Conservation (phyloP, 2,113 vertebrate species). For the Marmota monax region DNA sequence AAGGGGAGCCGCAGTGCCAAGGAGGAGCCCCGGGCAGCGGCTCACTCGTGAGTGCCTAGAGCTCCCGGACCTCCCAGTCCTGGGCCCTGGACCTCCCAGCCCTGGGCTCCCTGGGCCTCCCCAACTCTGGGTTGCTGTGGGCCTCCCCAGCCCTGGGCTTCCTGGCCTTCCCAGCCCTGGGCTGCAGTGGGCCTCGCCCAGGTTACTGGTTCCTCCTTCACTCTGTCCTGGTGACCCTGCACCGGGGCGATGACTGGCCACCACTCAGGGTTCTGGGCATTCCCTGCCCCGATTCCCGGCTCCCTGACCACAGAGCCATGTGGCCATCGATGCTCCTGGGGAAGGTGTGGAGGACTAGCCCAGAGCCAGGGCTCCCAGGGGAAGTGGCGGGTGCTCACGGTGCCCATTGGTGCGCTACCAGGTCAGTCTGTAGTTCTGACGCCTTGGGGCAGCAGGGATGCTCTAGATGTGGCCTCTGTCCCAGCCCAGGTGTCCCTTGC, state of each 20-base stretch:
- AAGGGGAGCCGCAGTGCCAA: rapidly evolving
- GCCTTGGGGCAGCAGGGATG: rapidly evolving
- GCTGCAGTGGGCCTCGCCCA: not conserved
- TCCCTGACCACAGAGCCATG: not conserved
- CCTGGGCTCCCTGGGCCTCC: too few species aligned
- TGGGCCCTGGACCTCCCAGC: too few species aligned
- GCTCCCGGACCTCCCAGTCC: rapidly evolving
- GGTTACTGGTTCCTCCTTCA: not conserved
- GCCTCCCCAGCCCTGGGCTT: too few species aligned
- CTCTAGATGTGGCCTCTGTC: not conserved
- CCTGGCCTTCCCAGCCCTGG: too few species aligned
- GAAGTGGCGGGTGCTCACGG: not conserved
- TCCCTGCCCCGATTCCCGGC: rapidly evolving
- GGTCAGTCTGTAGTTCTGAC: not conserved
- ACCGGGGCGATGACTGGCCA: rapidly evolving
- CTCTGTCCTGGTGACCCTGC: rapidly evolving
- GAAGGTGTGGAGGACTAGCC: not conserved
- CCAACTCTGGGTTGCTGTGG: too few species aligned
- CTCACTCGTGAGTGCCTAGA: rapidly evolving
- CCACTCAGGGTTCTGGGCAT: rapidly evolving
- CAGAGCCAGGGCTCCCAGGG: not conserved
- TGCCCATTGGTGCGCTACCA: rapidly evolving
- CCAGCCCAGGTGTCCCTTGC: not conserved
- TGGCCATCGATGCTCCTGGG: rapidly evolving
- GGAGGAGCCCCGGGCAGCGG: rapidly evolving